phyloP scores from a whole-genome alignment of 2,888 invertebrate genomes.

The Tinea trinotella region DNA sequence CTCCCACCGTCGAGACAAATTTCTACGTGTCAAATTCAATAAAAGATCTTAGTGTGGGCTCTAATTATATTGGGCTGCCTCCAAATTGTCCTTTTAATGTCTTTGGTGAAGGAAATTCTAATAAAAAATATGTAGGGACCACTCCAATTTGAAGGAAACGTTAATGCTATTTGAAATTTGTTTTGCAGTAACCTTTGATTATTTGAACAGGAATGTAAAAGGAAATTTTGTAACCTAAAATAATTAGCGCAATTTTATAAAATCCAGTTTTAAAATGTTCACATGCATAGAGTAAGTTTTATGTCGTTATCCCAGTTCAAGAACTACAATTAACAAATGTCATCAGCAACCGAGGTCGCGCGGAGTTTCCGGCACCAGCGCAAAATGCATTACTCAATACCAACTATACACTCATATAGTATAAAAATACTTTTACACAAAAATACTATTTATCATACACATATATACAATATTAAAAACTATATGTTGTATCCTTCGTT shows the following conservation, averaged over 20 bases:
- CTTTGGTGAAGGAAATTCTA: neutral
- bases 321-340: constrained; percentile 26
- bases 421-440: neutral
- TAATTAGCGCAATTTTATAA: neutral
- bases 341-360: constrained; percentile 23
- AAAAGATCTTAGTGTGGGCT: constrained; percentile 39
- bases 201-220: too few species aligned
- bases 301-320: constrained; percentile 20
- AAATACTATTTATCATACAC: neutral
- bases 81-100: constrained; percentile 26
- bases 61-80: constrained; percentile 41
- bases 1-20: constrained; percentile 34
- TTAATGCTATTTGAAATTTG: neutral
- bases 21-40: constrained; percentile 51
- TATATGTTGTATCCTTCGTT: too few species aligned
- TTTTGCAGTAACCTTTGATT: neutral
- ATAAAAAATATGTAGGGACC: neutral
- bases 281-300: neutral
- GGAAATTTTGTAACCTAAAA: too few species aligned
- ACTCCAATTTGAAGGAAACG: neutral
- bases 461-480: too few species aligned
- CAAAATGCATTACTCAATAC: constrained; percentile 23
- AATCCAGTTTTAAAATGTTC: neutral
- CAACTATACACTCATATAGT: neutral
- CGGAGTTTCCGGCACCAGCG: constrained; percentile 20